Percentiles rank a stretch among this genome's conserved stretches.
Evolutionary conservation across 2,113 vertebrate species (phyloP).

Genomic region (Nothocercus julius): DNA sequence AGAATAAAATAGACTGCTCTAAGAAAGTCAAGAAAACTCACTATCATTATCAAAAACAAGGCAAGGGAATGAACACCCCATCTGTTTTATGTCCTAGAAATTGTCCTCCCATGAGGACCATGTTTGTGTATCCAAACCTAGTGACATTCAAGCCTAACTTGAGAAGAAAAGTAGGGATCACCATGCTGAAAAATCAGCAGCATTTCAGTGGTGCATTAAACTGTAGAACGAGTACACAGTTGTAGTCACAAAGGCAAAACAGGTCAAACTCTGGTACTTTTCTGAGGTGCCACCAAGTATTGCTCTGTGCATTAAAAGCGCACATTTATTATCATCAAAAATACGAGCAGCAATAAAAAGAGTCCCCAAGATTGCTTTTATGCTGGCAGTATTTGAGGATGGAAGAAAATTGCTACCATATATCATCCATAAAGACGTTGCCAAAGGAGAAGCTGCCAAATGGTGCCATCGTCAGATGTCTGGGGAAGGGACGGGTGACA

Average conservation of each 20-base stretch:
- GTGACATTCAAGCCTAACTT: not conserved
- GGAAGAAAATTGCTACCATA: constrained; percentile 18
- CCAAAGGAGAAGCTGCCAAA: not conserved
- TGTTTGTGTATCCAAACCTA: fast-evolving
- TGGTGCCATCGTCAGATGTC: constrained; percentile 1
- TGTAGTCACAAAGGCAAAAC: not conserved
- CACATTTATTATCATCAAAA: not conserved
- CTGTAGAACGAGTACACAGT: not conserved
- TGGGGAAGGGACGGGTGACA: constrained; percentile 14
- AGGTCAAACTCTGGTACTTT: not conserved
- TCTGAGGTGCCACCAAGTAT: not conserved
- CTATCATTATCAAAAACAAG: not conserved
- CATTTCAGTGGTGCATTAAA: not conserved
- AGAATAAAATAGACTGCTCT: not conserved
- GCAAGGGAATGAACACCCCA: fast-evolving
- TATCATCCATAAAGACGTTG: constrained; percentile 32
- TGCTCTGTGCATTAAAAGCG: not conserved
- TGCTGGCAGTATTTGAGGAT: not conserved
- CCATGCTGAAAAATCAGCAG: not conserved
- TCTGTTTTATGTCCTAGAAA: fast-evolving
- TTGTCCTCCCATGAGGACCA: not conserved
- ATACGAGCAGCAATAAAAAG: not conserved
- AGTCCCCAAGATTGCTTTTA: not conserved
- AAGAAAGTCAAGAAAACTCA: not conserved
- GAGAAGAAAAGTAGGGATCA: not conserved